phyloP scores from a whole-genome alignment of 2,888 invertebrate species.

The Epinotia nisella region DNA sequence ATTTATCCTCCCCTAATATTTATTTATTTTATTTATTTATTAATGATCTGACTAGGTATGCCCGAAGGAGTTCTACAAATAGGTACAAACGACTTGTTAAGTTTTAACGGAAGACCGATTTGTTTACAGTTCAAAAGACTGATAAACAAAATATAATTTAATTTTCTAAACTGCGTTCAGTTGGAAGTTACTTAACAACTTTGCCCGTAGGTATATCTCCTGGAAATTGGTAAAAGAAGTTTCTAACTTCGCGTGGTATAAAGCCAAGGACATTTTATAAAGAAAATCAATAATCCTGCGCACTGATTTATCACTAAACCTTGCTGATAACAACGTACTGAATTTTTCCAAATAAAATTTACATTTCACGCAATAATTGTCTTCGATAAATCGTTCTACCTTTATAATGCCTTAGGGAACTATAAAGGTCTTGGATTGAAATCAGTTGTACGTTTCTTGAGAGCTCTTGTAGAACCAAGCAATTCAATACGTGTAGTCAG shows the following conservation, averaged over 20 bases:
- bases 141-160: constrained; percentile 20
- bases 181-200: constrained; percentile 57
- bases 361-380: neutral
- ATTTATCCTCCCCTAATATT: too few species aligned
- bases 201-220: constrained; percentile 49
- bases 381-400: too few species aligned
- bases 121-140: neutral
- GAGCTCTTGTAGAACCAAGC: too few species aligned
- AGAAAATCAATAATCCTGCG: constrained; percentile 45
- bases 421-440: too few species aligned
- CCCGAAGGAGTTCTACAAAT: too few species aligned
- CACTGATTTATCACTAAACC: constrained; percentile 10
- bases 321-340: neutral
- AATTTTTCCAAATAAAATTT: neutral
- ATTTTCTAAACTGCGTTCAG: constrained; percentile 47
- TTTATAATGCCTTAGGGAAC: too few species aligned
- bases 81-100: too few species aligned
- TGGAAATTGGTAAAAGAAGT: constrained; percentile 52
- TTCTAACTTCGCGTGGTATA: constrained; percentile 41
- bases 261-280: constrained; percentile 44
- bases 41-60: too few species aligned
- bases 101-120: too few species aligned
- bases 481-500: too few species aligned
- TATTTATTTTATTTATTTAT: too few species aligned
- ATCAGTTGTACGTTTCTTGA: too few species aligned